Evolutionary conservation across 2,113 vertebrate species (phyloP).

Genomic region (Spheniscus mendiculus): DNA sequence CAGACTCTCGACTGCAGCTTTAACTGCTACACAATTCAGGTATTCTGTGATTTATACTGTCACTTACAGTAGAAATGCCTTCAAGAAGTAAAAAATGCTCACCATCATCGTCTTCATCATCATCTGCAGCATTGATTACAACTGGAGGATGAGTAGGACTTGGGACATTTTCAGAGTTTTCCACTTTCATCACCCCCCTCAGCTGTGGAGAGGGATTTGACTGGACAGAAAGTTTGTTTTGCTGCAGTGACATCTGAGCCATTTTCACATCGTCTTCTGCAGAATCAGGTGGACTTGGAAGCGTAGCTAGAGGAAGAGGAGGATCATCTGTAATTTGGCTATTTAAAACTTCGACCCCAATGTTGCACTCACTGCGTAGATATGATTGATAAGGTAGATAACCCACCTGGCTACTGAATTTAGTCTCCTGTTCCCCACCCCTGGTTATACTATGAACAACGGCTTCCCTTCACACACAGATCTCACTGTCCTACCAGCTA

Average conservation of each 20-base stretch:
- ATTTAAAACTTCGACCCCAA: neutral
- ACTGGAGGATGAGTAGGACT: conserved; percentile 96
- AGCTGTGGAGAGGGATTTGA: conserved; percentile 85
- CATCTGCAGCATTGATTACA: conserved; percentile 95
- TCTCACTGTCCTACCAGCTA: neutral
- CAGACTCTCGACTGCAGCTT: neutral
- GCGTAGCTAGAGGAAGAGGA: conserved; percentile 46
- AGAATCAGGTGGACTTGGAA: conserved; percentile 65
- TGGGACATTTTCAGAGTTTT: conserved; percentile 89
- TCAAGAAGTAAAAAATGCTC: neutral
- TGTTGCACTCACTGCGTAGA: fast-evolving
- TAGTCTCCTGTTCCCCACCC: neutral
- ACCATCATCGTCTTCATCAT: conserved; percentile 95
- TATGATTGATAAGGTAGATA: neutral
- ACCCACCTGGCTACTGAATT: neutral
- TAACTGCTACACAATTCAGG: fast-evolving
- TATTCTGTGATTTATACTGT: fast-evolving
- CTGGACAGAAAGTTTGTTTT: conserved; percentile 74
- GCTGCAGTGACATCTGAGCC: conserved; percentile 64
- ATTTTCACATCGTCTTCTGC: conserved; percentile 79
- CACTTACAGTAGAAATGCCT: neutral
- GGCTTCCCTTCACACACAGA: neutral
- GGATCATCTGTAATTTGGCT: neutral
- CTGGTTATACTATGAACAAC: neutral
- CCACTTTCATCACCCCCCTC: conserved; percentile 89